phyloP scores from a whole-genome alignment of 2,113 vertebrate genomes.

The Indicator maculatus region DNA sequence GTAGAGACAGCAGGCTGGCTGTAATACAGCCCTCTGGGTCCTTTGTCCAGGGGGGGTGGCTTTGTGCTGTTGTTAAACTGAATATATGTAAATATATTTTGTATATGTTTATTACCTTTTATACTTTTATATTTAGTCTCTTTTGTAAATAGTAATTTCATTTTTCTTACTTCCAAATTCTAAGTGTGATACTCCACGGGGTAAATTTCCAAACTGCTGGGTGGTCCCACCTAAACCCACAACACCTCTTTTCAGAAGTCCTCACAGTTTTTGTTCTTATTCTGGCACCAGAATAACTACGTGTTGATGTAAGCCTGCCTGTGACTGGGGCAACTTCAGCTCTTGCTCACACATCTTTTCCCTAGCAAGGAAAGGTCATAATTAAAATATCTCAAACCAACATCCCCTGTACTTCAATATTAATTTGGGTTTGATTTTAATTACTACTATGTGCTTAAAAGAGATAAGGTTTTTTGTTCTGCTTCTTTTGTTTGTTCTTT shows the following conservation, averaged over 20 bases:
- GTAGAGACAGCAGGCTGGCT: no score
- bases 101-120: no score
- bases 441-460: background rate
- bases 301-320: background rate
- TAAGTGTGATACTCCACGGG: no score
- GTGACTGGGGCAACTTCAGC: background rate
- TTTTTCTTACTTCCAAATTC: no score
- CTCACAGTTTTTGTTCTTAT: background rate
- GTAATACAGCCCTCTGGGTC: no score
- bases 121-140: no score
- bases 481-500: background rate
- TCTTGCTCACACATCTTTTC: background rate
- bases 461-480: background rate
- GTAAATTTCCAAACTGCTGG: no score
- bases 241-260: background rate
- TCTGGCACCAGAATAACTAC: background rate
- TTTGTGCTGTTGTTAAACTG: no score
- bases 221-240: no score
- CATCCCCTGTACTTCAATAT: background rate
- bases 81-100: no score
- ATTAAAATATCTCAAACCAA: constrained; percentile 20
- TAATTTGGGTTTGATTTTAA: background rate
- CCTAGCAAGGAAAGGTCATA: background rate
- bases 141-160: no score
- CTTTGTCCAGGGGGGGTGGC: no score